phyloP scores from a whole-genome alignment of 1,140 invertebrate species.

The Euura lappo region DNA sequence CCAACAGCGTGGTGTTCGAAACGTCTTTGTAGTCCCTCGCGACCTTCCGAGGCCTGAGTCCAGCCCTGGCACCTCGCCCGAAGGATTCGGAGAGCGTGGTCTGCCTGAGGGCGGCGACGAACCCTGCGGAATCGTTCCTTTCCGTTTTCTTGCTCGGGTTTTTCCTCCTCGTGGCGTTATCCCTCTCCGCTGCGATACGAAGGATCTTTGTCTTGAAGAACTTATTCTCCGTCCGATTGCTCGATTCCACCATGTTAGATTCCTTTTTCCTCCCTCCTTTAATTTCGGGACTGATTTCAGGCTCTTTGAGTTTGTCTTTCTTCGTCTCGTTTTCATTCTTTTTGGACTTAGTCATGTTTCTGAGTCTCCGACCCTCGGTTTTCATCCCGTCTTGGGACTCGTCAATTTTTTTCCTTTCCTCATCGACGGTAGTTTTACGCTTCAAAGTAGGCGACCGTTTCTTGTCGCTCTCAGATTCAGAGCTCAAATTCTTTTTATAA shows the following conservation, averaged over 20 bases:
- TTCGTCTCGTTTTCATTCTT: constrained; percentile 15
- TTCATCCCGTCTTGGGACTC: constrained; percentile 16
- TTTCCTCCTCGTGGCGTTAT: constrained; percentile 11
- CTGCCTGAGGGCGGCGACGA: neutral
- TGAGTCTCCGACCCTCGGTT: constrained; percentile 16
- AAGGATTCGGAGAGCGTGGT: neutral
- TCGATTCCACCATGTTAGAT: no score
- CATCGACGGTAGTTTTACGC: neutral
- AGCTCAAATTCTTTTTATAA: neutral
- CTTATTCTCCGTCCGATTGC: constrained; percentile 8
- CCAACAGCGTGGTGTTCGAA: neutral
- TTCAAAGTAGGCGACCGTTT: neutral
- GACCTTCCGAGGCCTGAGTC: neutral
- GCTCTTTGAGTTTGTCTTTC: neutral
- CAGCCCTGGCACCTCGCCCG: neutral
- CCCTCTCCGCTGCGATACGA: neutral
- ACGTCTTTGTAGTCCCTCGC: constrained; percentile 25
- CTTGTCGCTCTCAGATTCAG: neutral
- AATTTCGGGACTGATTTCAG: constrained; percentile 3
- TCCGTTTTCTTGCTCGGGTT: neutral
- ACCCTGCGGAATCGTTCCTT: neutral
- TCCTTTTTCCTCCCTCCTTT: neutral
- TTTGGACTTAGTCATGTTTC: constrained; percentile 14
- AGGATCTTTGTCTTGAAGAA: constrained; percentile 24
- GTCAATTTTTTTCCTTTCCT: constrained; percentile 15